Conservation (phyloP, 2,888 invertebrate genomes). For the Lithophane leautieri region DNA sequence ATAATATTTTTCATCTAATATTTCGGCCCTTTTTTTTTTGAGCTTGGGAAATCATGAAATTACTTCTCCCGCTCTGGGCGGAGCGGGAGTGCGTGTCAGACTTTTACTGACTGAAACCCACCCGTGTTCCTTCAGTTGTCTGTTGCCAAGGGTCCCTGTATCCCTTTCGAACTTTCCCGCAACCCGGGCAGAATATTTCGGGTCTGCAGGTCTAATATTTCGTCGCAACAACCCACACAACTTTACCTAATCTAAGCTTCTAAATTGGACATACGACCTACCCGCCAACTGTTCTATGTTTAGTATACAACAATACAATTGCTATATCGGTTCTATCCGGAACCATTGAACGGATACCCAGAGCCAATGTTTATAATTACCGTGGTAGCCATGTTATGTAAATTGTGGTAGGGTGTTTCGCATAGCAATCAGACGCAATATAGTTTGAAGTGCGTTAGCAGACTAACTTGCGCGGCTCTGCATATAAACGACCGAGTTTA, state of each 20-base stretch:
- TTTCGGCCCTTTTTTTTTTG: too few species aligned
- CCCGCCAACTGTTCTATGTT: conserved; percentile 2
- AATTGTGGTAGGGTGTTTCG: conserved; percentile 43
- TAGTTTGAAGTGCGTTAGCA: conserved; percentile 18
- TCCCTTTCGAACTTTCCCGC: too few species aligned
- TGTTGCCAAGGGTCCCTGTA: too few species aligned
- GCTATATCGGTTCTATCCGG: conserved; percentile 25
- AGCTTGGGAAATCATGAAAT: too few species aligned
- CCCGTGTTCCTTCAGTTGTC: too few species aligned
- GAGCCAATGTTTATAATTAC: conserved; percentile 58
- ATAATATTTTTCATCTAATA: too few species aligned
- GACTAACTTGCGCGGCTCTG: neutral
- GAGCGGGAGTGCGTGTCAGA: too few species aligned
- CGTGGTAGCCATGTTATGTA: conserved; percentile 53
- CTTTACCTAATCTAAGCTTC: conserved; percentile 40
- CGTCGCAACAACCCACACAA: neutral
- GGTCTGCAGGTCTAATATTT: too few species aligned
- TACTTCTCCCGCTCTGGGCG: too few species aligned
- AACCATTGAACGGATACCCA: conserved; percentile 17
- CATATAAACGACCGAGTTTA: neutral
- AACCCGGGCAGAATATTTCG: too few species aligned
- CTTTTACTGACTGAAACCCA: too few species aligned
- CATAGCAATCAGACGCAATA: conserved; percentile 50
- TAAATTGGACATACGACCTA: conserved; percentile 24
- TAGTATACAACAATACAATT: conserved; percentile 25